Percentiles rank a stretch among this genome's conserved stretches.
Evolutionary conservation across 2,113 vertebrate genomes (phyloP).

Genomic region (Eubucco bourcierii): DNA sequence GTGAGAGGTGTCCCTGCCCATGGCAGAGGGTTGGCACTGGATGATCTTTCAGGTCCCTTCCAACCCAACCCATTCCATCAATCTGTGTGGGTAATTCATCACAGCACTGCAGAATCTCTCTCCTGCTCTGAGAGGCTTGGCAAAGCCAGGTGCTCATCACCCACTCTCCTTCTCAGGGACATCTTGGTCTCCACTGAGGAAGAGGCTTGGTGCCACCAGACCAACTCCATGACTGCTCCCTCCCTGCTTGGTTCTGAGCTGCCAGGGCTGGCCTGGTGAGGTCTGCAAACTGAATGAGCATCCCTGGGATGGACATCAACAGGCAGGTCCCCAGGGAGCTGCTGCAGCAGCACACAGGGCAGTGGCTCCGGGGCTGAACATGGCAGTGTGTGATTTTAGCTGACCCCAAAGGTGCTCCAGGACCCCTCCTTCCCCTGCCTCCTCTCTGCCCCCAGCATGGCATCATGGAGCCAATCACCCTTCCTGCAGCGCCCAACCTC

Average conservation of each 20-base stretch:
- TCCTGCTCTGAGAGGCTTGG: neutral
- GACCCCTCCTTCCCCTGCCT: neutral
- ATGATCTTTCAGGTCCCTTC: no score
- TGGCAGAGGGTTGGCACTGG: no score
- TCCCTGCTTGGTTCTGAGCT: no score
- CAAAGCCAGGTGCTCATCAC: fast-evolving
- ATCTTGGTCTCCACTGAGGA: neutral
- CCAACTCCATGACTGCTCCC: no score
- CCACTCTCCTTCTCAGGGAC: neutral
- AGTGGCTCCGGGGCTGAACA: fast-evolving
- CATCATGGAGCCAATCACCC: neutral
- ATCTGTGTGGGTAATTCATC: neutral
- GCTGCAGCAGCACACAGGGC: no score
- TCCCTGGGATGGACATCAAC: no score
- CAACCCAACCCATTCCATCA: no score
- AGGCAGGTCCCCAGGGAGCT: neutral
- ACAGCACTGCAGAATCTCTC: neutral
- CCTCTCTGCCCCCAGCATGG: neutral
- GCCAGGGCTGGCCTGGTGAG: neutral
- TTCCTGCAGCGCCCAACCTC: no score
- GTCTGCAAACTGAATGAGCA: no score
- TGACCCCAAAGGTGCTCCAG: fast-evolving
- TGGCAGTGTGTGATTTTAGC: fast-evolving
- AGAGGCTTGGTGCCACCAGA: neutral
- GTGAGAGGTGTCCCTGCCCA: no score